A percentile compares a stretch with the other conserved stretches of the same genome.
Evolutionary conservation across 2,888 invertebrate genomes (phyloP).

Genomic region (Blastobasis adustella): DNA sequence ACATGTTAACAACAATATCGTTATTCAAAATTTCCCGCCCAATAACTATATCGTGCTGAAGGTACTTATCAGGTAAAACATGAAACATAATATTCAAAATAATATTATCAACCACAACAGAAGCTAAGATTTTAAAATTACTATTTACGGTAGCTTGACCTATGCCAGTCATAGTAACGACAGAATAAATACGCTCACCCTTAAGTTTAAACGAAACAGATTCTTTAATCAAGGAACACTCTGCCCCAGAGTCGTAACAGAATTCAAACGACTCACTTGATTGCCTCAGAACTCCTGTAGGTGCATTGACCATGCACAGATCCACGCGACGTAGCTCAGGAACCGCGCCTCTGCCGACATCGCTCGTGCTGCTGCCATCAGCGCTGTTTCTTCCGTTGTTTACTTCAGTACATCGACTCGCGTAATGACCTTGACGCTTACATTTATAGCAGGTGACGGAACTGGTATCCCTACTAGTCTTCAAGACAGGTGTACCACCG

Average conservation of each 20-base stretch:
- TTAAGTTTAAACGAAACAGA: too few species aligned
- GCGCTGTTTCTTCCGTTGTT: not conserved
- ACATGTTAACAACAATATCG: not conserved
- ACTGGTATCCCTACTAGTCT: not conserved
- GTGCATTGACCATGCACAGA: not conserved
- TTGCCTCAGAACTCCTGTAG: not conserved
- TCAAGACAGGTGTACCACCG: too few species aligned
- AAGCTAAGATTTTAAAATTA: conserved; percentile 3
- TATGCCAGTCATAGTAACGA: too few species aligned
- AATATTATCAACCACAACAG: not conserved
- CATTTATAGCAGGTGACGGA: not conserved
- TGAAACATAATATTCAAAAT: conserved; percentile 6
- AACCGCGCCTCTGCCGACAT: not conserved
- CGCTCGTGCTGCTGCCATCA: not conserved
- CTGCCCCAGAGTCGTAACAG: too few species aligned
- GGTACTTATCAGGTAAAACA: conserved; percentile 3
- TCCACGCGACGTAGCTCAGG: not conserved
- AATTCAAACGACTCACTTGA: too few species aligned
- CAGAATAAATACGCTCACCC: too few species aligned
- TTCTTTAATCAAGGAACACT: too few species aligned
- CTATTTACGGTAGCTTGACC: too few species aligned
- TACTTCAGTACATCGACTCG: not conserved
- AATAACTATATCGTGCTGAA: not conserved
- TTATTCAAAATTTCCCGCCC: not conserved
- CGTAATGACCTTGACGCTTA: not conserved